Evolutionary conservation across 2,113 vertebrate species (phyloP), one percentile per base, ranked within the genome.

Genomic region (Nibea coibor): DNA sequence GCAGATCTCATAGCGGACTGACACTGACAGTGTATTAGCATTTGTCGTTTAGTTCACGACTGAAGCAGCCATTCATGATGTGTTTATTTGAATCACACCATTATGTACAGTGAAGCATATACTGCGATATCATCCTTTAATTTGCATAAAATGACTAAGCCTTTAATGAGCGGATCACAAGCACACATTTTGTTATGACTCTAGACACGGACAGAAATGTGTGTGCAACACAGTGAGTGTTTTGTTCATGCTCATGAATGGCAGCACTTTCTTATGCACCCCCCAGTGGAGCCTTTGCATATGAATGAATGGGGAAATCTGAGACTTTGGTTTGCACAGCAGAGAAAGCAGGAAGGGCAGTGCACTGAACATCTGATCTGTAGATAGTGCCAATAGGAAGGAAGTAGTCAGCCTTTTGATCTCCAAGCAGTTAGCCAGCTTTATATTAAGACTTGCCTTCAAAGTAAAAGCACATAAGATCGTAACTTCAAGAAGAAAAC

Each of bases 241-340:
- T 74, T 72, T 88, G 81, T 92, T 83, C 75, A 12, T 39, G 50
- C 78, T 58, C 57, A 83, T 83, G 78, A 88, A 89, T 73, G 56
- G 74, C 59, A 56, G 72, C 50, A 42, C 11, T 76, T 79, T 82
- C 24, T 78, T 45, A 58, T 71, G 62, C 81, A 47, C 20, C 66
- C 20, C 66, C 47, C 87, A 81, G 79, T 17, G 14, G 47, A 77
- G 50, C 31, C 57, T 81, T 56, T 87, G 86, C 75, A 77, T 90
- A 62, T 66, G 39, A 86, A 88, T 90, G 76, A 84, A 64, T 4
- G 7, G 16, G n/a, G n/a, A 65, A 53, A 56, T 54, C 48, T 0
- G 10, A 61, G 67, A 17, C 12, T 78, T 39, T 26, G 35, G 69
- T 73, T 71, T 75, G 48, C 66, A 45, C 63, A 42, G 64, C 63